Conservation (phyloP, 2,113 vertebrate species). For the Rhipidura dahli region DNA sequence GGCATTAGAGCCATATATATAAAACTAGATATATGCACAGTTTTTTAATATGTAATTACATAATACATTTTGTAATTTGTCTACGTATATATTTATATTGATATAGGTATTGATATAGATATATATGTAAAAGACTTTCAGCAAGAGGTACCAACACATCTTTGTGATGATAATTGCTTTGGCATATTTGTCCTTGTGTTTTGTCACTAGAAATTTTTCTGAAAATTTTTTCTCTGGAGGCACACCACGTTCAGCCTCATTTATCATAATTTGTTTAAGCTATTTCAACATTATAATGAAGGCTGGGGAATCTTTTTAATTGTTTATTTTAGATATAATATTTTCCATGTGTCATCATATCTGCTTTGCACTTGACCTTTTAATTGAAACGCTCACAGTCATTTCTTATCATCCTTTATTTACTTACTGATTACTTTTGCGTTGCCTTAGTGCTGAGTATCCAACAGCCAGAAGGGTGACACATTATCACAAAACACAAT, state of each 20-base stretch:
- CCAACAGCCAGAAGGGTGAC: not conserved
- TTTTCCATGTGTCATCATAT: slow-evolving; percentile 11
- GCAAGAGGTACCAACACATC: not conserved
- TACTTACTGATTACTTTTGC: not conserved
- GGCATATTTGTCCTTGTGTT: not conserved
- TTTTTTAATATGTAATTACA: no score
- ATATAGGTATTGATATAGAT: no score
- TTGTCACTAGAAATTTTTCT: not conserved
- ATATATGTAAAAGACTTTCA: not conserved
- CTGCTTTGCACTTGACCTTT: slow-evolving; percentile 52
- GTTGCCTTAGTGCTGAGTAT: not conserved
- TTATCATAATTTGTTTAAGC: slow-evolving; percentile 43
- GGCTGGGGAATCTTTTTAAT: not conserved
- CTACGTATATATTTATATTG: not conserved
- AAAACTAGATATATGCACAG: not conserved
- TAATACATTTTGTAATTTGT: not conserved
- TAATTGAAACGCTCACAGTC: not conserved
- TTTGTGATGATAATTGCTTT: not conserved
- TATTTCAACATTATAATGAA: slow-evolving; percentile 22
- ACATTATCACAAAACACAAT: not conserved
- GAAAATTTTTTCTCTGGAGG: not conserved
- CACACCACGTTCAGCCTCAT: not conserved
- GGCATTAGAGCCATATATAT: not conserved
- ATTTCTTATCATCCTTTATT: not conserved
- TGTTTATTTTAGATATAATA: slow-evolving; percentile 41